A percentile compares a stretch with the other conserved stretches of the same genome.
These are phyloP conservation scores for Drosophila anomalipes DNA, from an alignment of 2,888 invertebrate species.

Conservation along the genomic window DNA sequence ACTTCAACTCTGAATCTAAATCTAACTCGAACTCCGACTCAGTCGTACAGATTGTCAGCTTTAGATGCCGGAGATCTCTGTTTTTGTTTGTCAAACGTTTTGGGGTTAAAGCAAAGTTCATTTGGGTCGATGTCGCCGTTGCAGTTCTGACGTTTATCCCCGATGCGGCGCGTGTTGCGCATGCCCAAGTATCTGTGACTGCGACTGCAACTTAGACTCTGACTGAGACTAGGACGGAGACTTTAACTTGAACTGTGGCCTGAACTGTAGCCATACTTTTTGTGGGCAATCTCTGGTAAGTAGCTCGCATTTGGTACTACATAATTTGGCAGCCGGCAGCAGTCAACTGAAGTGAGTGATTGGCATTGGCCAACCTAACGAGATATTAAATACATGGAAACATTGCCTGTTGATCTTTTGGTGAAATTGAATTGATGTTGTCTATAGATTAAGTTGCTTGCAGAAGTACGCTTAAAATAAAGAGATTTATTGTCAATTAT, in stretches of 20 bases:
- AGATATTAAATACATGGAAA: conserved; percentile 22
- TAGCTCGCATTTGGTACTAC: conserved; percentile 50
- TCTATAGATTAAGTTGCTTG: conserved; percentile 38
- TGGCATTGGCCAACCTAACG: conserved; percentile 52
- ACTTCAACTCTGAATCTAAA: conserved; percentile 17
- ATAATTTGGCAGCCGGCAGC: conserved; percentile 69
- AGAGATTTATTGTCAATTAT: conserved; percentile 18
- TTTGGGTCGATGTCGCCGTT: conserved; percentile 68
- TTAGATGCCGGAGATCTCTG: conserved; percentile 68
- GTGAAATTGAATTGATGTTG: conserved; percentile 25
- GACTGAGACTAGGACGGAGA: neutral
- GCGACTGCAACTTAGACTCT: neutral
- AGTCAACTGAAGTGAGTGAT: conserved; percentile 53
- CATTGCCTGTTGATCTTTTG: conserved; percentile 32
- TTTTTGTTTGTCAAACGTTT: conserved; percentile 75
- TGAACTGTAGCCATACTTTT: conserved; percentile 18
- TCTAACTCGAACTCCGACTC: conserved; percentile 22
- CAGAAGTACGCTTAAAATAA: neutral
- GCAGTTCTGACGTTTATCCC: conserved; percentile 42
- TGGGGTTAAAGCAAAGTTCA: conserved; percentile 73
- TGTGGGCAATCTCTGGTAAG: conserved; percentile 41
- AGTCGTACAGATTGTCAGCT: conserved; percentile 65
- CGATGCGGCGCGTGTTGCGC: conserved; percentile 68
- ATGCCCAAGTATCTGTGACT: conserved; percentile 58
- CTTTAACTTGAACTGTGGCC: conserved; percentile 72